Evolutionary conservation across 2,888 invertebrate genomes (phyloP).

Genomic region (Ophion ellenae): DNA sequence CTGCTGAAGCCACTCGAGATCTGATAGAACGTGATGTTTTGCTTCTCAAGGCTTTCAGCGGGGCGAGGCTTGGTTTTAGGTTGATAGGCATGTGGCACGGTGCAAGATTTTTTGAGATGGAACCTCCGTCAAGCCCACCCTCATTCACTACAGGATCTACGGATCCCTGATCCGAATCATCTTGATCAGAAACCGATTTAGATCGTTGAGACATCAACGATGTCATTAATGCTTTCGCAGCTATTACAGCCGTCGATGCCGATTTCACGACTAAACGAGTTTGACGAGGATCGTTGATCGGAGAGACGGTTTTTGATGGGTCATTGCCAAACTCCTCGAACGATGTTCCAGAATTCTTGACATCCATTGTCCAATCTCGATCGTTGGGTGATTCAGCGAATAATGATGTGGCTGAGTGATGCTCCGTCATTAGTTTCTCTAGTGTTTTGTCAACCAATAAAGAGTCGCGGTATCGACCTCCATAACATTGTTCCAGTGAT

Average conservation of each 20-base stretch:
- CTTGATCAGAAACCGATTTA: slow-evolving; percentile 67
- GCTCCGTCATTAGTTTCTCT: background rate
- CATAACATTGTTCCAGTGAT: slow-evolving; percentile 29
- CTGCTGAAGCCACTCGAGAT: slow-evolving; percentile 67
- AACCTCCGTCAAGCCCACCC: slow-evolving; percentile 64
- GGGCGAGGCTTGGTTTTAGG: slow-evolving; percentile 78
- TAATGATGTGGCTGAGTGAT: background rate
- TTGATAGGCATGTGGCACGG: slow-evolving; percentile 79
- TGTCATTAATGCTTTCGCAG: slow-evolving; percentile 46
- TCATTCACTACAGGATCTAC: slow-evolving; percentile 73
- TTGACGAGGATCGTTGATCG: slow-evolving; percentile 15
- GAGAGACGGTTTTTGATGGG: background rate
- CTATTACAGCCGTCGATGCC: background rate
- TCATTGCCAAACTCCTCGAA: slow-evolving; percentile 5
- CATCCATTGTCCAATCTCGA: slow-evolving; percentile 1
- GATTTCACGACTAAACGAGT: slow-evolving; percentile 6
- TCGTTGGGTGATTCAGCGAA: background rate
- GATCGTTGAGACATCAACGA: slow-evolving; percentile 62
- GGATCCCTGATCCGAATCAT: slow-evolving; percentile 72
- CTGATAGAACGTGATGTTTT: slow-evolving; percentile 70
- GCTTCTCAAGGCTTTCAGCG: slow-evolving; percentile 75
- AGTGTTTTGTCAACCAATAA: background rate
- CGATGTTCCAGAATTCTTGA: background rate
- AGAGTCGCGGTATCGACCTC: background rate
- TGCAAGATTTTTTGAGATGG: slow-evolving; percentile 74